Evolutionary conservation across 2,113 vertebrate genomes (phyloP).

Genomic region (Periophthalmodon schlosseri): DNA sequence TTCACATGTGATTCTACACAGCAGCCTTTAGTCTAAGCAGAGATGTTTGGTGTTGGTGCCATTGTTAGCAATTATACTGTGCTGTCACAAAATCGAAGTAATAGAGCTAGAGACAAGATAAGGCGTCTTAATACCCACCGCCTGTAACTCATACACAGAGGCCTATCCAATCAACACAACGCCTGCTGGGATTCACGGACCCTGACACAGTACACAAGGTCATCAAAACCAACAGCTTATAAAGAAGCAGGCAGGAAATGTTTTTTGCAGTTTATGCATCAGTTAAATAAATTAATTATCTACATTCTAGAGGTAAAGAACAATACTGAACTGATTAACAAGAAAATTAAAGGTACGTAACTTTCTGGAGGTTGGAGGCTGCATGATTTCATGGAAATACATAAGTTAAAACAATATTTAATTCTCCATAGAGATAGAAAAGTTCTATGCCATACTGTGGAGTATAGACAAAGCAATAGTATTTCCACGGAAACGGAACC

Average conservation of each 20-base stretch:
- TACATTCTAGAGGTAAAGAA: too few relatives aligned
- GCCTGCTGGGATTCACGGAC: slow-evolving; percentile 64
- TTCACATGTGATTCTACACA: slow-evolving; percentile 41
- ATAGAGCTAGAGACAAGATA: slow-evolving; percentile 53
- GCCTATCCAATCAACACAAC: slow-evolving; percentile 67
- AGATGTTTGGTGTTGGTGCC: background rate
- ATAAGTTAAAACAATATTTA: too few relatives aligned
- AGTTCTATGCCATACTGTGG: too few relatives aligned
- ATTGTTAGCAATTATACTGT: slow-evolving; percentile 11
- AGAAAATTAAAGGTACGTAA: too few relatives aligned
- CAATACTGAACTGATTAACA: too few relatives aligned
- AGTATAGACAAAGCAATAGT: too few relatives aligned
- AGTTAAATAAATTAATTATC: too few relatives aligned
- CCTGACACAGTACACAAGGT: slow-evolving; percentile 60
- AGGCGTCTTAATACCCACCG: slow-evolving; percentile 52
- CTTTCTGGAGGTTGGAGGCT: too few relatives aligned
- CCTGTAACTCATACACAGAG: slow-evolving; percentile 57
- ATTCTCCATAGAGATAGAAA: too few relatives aligned
- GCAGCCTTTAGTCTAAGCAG: slow-evolving; percentile 6
- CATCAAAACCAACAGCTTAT: slow-evolving; percentile 48
- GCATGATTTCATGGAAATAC: too few relatives aligned
- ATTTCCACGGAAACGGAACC: too few relatives aligned
- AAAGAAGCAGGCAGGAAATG: slow-evolving; percentile 9
- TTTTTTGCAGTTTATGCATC: too few relatives aligned
- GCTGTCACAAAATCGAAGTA: slow-evolving; percentile 25